Percentiles rank a stretch among this genome's conserved stretches.
phyloP scores from a whole-genome alignment of 2,888 invertebrate species.

The Nemotelus pantherinus region DNA sequence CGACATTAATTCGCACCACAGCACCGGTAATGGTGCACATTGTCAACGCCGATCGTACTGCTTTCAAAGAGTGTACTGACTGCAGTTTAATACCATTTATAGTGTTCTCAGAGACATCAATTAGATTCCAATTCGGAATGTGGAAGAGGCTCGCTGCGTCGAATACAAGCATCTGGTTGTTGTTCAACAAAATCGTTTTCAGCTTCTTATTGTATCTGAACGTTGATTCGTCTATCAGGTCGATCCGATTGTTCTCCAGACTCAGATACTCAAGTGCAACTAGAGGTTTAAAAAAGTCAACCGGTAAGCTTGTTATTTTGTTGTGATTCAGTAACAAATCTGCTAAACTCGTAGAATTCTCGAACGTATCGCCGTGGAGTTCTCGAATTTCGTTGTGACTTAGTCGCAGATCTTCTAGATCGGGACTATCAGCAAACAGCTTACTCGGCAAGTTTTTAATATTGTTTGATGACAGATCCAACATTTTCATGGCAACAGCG shows the following conservation, averaged over 20 bases:
- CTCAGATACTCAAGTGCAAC: neutral
- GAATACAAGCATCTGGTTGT: constrained; percentile 10
- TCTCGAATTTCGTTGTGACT: neutral
- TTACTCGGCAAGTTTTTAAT: neutral
- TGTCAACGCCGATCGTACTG: neutral
- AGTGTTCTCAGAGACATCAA: constrained; percentile 5
- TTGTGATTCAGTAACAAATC: neutral
- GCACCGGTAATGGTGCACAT: constrained; percentile 5
- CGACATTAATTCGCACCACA: neutral
- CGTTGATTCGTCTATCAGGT: neutral
- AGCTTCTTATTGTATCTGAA: neutral
- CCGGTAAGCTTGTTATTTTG: neutral
- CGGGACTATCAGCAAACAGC: neutral
- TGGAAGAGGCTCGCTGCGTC: neutral
- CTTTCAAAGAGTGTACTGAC: neutral
- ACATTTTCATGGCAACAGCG: neutral
- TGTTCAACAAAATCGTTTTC: neutral
- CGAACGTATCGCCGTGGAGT: neutral
- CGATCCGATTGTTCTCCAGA: constrained; percentile 10
- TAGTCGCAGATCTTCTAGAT: neutral
- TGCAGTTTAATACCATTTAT: neutral
- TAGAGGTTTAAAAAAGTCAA: neutral
- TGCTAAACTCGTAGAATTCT: neutral
- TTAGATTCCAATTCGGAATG: neutral
- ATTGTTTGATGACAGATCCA: neutral